These are phyloP conservation scores for Spizella passerina DNA, from an alignment of 2,797 vertebrate genomes.

Conservation along the genomic window DNA sequence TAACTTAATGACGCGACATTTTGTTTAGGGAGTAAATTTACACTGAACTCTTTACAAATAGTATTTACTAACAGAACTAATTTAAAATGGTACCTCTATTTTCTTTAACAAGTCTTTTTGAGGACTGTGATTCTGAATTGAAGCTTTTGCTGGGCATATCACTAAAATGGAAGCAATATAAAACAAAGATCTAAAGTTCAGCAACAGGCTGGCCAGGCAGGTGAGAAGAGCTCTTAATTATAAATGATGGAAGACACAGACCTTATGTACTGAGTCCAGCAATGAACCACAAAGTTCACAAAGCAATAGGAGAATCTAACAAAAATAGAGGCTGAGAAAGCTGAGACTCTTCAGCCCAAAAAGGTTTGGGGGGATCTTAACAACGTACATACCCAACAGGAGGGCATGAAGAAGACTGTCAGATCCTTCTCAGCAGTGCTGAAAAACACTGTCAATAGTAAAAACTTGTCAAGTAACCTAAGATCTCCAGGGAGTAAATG, in stretches of 20 bases:
- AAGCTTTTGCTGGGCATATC: neutral
- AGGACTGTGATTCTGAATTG: neutral
- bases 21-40: constrained; percentile 9
- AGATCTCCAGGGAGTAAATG: neutral
- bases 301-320: neutral
- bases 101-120: neutral
- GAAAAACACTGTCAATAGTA: neutral
- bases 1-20: neutral
- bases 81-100: neutral
- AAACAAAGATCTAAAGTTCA: neutral
- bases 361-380: neutral
- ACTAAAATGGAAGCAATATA: neutral
- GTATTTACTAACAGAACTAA: neutral
- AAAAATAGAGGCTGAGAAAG: neutral
- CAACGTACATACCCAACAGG: neutral
- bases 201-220: neutral
- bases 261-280: neutral
- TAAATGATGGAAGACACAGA: neutral
- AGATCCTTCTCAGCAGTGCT: neutral
- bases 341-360: neutral
- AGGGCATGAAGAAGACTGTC: neutral
- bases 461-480: neutral
- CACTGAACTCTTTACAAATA: neutral
- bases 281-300: neutral
- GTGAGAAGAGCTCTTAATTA: neutral